Conservation (phyloP, 2,888 invertebrate genomes). For the Zaprionus lineosus region DNA sequence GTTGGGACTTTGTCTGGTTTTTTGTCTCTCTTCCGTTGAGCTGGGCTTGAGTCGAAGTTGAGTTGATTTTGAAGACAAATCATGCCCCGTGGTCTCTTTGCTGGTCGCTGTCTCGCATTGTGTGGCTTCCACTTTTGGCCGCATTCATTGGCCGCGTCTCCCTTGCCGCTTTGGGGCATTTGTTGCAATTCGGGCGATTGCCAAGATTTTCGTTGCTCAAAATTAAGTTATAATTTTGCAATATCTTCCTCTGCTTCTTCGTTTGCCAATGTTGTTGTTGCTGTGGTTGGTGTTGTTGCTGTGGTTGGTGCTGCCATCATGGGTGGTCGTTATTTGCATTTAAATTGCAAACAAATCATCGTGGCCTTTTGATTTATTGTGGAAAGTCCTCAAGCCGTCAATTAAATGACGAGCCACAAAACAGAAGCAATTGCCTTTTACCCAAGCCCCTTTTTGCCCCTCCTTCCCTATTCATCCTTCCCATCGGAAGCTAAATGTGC, state of each 20-base stretch:
- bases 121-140: slow-evolving; percentile 63
- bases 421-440: slow-evolving; percentile 26
- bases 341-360: slow-evolving; percentile 77
- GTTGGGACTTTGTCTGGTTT: not conserved
- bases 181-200: slow-evolving; percentile 41
- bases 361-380: slow-evolving; percentile 65
- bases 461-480: not conserved
- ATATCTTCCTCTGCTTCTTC: slow-evolving; percentile 17
- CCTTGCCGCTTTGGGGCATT: slow-evolving; percentile 56
- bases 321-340: slow-evolving; percentile 76
- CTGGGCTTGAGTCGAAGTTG: no score
- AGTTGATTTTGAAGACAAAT: slow-evolving; percentile 68
- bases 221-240: slow-evolving; percentile 72
- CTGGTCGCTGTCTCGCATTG: slow-evolving; percentile 39
- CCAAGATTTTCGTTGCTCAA: slow-evolving; percentile 50
- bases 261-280: no score
- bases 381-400: slow-evolving; percentile 64
- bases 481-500: slow-evolving; percentile 26
- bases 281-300: no score
- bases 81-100: slow-evolving; percentile 60
- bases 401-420: slow-evolving; percentile 54
- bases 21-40: slow-evolving; percentile 6
- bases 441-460: not conserved
- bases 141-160: slow-evolving; percentile 40
- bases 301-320: slow-evolving; percentile 15